These are phyloP conservation scores for Ecdyonurus torrentis DNA, from an alignment of 2,888 invertebrate species.

Conservation along the genomic window DNA sequence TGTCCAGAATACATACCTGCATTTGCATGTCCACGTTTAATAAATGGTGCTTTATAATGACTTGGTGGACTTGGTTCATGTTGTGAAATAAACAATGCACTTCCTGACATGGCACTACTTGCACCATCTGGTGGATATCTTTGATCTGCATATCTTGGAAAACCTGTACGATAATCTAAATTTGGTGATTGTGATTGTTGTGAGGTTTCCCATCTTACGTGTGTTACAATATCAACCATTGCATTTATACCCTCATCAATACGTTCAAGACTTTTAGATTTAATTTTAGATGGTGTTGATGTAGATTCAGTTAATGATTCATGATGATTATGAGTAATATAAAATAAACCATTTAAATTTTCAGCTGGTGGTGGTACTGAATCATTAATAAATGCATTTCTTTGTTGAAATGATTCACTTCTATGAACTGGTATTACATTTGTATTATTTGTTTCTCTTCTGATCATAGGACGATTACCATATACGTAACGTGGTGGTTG, in stretches of 20 bases:
- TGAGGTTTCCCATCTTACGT: neutral
- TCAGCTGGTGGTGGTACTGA: constrained; percentile 7
- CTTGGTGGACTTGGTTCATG: neutral
- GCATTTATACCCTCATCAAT: constrained; percentile 56
- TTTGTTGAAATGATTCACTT: constrained; percentile 1
- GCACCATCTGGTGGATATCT: constrained; percentile 14
- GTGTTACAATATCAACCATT: constrained; percentile 46
- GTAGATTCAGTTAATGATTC: neutral
- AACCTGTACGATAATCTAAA: neutral
- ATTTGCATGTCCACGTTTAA: constrained; percentile 42
- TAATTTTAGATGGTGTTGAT: constrained; percentile 38
- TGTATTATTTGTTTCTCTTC: neutral
- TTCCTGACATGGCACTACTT: neutral
- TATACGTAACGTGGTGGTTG: constrained; percentile 10
- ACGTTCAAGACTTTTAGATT: constrained; percentile 59
- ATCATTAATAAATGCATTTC: constrained; percentile 27
- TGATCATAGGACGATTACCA: constrained; percentile 9
- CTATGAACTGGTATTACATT: neutral
- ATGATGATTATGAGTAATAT: neutral
- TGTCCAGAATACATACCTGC: constrained; percentile 48
- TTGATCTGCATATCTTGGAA: neutral
- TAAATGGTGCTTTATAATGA: constrained; percentile 20
- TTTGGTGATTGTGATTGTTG: neutral
- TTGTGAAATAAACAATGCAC: neutral
- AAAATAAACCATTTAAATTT: neutral